These are phyloP conservation scores for Drosophila nikananu DNA, from an alignment of 1,140 invertebrate species.

Conservation along the genomic window DNA sequence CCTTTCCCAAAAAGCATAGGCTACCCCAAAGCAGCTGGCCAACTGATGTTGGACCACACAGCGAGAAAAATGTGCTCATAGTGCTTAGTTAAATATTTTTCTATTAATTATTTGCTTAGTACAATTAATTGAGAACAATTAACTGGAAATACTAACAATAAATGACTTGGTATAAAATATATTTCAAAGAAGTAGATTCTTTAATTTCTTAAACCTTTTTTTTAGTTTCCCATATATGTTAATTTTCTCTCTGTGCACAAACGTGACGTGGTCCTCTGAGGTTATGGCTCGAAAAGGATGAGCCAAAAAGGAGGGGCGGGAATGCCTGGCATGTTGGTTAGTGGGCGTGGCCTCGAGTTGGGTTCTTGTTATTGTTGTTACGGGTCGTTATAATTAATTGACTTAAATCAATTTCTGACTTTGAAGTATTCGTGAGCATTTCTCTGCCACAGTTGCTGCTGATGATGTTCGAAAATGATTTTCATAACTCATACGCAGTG, in stretches of 20 bases:
- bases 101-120: no score
- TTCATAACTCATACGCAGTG: conserved; percentile 73
- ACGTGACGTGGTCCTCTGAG: conserved; percentile 9
- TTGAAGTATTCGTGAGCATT: conserved; percentile 76
- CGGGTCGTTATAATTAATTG: conserved; percentile 77
- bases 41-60: conserved; percentile 30
- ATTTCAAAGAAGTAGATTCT: background rate
- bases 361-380: conserved; percentile 49
- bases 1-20: conserved; percentile 43
- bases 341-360: conserved; percentile 18
- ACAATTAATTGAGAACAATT: no score
- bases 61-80: background rate
- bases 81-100: background rate
- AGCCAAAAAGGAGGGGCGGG: background rate
- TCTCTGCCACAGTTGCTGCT: conserved; percentile 54
- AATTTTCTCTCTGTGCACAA: conserved; percentile 11
- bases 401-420: conserved; percentile 84
- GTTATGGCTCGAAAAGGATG: conserved; percentile 3
- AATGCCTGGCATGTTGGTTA: background rate
- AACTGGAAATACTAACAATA: background rate
- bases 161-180: background rate
- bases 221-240: background rate
- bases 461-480: conserved; percentile 58
- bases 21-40: conserved; percentile 41
- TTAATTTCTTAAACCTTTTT: background rate